These are phyloP conservation scores for Amiota mariae DNA, from an alignment of 2,888 invertebrate genomes.

Conservation along the genomic window DNA sequence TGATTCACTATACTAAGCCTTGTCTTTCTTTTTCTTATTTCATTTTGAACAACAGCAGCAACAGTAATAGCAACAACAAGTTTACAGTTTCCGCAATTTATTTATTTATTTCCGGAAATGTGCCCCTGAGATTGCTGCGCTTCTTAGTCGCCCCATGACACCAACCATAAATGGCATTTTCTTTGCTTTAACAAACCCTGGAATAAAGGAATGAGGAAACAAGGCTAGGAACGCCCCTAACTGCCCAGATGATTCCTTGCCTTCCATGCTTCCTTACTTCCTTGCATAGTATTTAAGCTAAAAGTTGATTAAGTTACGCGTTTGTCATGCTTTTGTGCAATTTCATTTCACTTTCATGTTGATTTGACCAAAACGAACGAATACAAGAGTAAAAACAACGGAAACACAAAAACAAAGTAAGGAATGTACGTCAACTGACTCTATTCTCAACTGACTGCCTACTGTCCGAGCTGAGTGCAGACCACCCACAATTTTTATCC, in stretches of 20 bases:
- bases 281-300: background rate
- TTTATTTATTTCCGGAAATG: conserved; percentile 67
- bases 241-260: background rate
- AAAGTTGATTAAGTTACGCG: conserved; percentile 62
- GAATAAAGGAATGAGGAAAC: background rate
- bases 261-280: background rate
- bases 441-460: background rate
- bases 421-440: background rate
- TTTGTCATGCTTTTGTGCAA: conserved; percentile 28
- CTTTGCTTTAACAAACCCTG: conserved; percentile 13
- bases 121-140: conserved; percentile 56
- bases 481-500: background rate
- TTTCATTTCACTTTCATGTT: conserved; percentile 25
- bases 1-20: background rate
- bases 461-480: background rate
- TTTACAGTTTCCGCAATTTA: conserved; percentile 51
- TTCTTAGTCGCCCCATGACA: conserved; percentile 11
- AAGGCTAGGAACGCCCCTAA: background rate
- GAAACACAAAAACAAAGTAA: background rate
- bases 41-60: too few species aligned
- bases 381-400: background rate
- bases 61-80: conserved; percentile 23
- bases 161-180: conserved; percentile 14
- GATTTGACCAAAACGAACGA: too few species aligned
- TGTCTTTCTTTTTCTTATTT: conserved; percentile 5